Percentiles rank a stretch among this genome's conserved stretches.
Evolutionary conservation across 2,113 vertebrate species (phyloP).

Genomic region (Macrotus californicus): DNA sequence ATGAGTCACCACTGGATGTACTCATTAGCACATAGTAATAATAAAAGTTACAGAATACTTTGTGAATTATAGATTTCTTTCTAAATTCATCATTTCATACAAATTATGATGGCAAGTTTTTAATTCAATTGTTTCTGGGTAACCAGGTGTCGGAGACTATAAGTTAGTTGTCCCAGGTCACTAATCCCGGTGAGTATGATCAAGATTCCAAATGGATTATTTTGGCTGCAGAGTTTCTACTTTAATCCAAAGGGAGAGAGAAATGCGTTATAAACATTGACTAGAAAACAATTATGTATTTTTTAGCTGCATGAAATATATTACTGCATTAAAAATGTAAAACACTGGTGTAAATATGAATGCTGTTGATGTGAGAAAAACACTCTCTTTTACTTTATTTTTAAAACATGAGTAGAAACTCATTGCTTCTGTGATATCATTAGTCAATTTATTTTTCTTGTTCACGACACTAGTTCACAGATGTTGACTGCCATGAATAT

Average conservation of each 20-base stretch:
- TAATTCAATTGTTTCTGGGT: not conserved
- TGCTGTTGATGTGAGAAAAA: not conserved
- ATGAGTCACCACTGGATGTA: not conserved
- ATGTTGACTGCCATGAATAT: not conserved
- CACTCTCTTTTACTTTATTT: not conserved
- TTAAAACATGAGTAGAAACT: not conserved
- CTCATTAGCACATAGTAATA: not conserved
- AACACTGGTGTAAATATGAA: not conserved
- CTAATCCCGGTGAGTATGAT: not conserved
- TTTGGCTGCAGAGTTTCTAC: not conserved
- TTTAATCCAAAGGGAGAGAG: not conserved
- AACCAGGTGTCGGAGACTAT: not conserved
- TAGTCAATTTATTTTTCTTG: not conserved
- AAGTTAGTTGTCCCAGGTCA: not conserved
- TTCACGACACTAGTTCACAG: not conserved
- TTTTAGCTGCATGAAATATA: not conserved
- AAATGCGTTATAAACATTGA: not conserved
- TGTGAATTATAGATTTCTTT: not conserved
- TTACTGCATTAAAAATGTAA: not conserved
- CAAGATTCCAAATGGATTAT: not conserved
- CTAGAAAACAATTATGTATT: not conserved
- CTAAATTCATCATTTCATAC: not conserved
- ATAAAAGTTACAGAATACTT: not conserved
- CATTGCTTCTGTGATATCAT: not conserved
- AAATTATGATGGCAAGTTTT: not conserved